phyloP scores from a whole-genome alignment of 2,888 invertebrate genomes.

The Ennomos quercinarius region DNA sequence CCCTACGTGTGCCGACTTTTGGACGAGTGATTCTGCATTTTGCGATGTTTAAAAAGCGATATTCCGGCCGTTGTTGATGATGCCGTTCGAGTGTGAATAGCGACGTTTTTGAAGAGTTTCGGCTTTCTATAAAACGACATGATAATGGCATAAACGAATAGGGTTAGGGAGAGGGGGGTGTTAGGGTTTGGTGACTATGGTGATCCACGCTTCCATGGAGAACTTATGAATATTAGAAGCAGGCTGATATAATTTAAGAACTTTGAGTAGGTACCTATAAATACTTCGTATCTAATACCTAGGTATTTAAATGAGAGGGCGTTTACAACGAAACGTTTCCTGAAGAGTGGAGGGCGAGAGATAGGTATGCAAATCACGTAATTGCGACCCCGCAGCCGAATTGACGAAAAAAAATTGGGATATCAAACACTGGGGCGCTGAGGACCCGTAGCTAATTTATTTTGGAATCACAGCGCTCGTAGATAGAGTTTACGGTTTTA shows the following conservation, averaged over 20 bases:
- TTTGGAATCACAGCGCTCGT: constrained; percentile 18
- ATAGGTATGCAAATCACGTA: constrained; percentile 69
- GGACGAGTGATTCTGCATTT: constrained; percentile 42
- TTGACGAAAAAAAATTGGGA: constrained; percentile 36
- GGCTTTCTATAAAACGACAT: constrained; percentile 3
- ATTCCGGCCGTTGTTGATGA: constrained; percentile 36
- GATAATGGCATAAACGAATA: constrained; percentile 10
- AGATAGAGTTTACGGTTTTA: background rate
- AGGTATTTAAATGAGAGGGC: constrained; percentile 32
- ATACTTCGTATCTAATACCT: constrained; percentile 10
- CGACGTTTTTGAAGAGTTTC: constrained; percentile 17
- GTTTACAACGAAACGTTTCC: constrained; percentile 24
- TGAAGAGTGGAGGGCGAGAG: constrained; percentile 48
- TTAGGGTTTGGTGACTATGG: too few species aligned
- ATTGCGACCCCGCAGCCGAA: constrained; percentile 54
- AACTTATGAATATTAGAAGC: too few species aligned
- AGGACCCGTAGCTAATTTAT: constrained; percentile 30
- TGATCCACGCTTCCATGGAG: too few species aligned
- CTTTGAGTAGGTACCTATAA: too few species aligned
- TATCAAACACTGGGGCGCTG: constrained; percentile 34
- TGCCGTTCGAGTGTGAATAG: constrained; percentile 30
- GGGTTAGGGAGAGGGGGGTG: background rate
- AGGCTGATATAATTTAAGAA: too few species aligned
- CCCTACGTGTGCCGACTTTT: constrained; percentile 48
- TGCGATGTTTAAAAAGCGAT: constrained; percentile 38